Conservation (phyloP, 2,797 vertebrate species). For the Yasuhikotakia modesta region DNA sequence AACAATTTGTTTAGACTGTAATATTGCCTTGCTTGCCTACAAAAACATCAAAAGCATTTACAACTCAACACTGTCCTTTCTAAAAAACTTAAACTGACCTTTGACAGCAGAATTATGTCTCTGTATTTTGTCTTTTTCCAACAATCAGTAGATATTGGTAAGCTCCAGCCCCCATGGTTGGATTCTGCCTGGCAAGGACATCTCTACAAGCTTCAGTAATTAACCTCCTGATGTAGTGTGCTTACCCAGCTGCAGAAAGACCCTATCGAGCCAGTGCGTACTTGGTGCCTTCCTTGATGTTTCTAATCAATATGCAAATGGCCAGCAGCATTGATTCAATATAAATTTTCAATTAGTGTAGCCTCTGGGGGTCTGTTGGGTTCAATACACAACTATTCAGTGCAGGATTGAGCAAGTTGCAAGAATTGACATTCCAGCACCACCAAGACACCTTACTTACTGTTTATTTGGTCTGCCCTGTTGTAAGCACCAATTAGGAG, state of each 20-base stretch:
- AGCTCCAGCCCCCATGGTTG: constrained; percentile 64
- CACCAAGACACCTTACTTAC: constrained; percentile 86
- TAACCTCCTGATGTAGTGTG: constrained; percentile 84
- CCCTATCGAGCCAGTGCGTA: constrained; percentile 93
- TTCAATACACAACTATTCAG: constrained; percentile 96
- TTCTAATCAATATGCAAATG: constrained; percentile 99
- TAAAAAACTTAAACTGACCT: not conserved
- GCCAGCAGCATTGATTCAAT: constrained; percentile 94
- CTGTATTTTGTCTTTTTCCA: constrained; percentile 63
- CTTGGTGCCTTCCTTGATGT: constrained; percentile 98
- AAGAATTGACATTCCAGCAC: constrained; percentile 83
- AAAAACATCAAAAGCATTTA: too few species aligned
- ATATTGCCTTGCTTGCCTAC: not conserved
- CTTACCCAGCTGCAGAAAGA: constrained; percentile 84
- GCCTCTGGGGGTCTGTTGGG: constrained; percentile 91
- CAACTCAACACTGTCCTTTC: too few species aligned
- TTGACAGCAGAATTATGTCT: not conserved
- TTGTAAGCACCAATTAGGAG: constrained; percentile 83
- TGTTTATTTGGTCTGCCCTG: constrained; percentile 84
- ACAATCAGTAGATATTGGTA: constrained; percentile 59
- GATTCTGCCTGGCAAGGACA: constrained; percentile 81
- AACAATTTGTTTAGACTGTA: constrained; percentile 21
- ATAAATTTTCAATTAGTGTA: constrained; percentile 99
- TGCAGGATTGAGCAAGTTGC: constrained; percentile 86
- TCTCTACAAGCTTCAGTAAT: constrained; percentile 83